Conservation (phyloP, 2,113 vertebrate species). For the Chascanopsetta lugubris region DNA sequence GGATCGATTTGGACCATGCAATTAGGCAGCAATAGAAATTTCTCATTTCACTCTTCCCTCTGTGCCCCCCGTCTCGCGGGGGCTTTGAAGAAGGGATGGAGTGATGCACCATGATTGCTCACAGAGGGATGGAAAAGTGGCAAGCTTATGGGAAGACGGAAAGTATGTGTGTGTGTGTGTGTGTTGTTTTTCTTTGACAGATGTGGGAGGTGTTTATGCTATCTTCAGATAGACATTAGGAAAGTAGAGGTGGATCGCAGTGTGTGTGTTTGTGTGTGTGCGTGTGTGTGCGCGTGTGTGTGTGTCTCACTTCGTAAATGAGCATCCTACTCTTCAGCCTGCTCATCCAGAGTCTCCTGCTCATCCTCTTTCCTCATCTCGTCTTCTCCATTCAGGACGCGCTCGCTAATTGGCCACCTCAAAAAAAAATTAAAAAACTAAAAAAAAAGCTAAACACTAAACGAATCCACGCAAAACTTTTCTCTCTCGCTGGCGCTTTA, state of each 20-base stretch:
- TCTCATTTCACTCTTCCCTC: constrained; percentile 72
- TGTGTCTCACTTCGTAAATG: constrained; percentile 6
- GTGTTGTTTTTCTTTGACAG: constrained; percentile 17
- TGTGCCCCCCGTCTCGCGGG: constrained; percentile 53
- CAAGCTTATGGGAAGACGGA: constrained; percentile 31
- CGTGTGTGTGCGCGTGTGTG: neutral
- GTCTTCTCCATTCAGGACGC: neutral
- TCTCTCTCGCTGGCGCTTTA: constrained; percentile 3
- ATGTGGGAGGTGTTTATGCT: constrained; percentile 32
- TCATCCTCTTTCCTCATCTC: constrained; percentile 5
- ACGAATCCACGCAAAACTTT: neutral
- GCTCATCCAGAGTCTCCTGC: neutral
- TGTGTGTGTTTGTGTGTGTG: constrained; percentile 7
- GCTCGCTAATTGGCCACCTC: constrained; percentile 32
- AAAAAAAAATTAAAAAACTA: too few relatives aligned
- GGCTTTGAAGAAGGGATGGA: constrained; percentile 65
- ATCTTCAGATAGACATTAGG: constrained; percentile 23
- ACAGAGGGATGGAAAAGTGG: constrained; percentile 53
- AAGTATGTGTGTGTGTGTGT: constrained; percentile 1
- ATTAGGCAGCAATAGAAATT: constrained; percentile 69
- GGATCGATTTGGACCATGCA: constrained; percentile 77
- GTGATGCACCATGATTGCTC: constrained; percentile 58
- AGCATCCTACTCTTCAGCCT: constrained; percentile 5
- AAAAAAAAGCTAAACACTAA: too few relatives aligned
- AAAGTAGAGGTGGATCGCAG: constrained; percentile 1